These are phyloP conservation scores for Atherinomorus stipes DNA, from an alignment of 2,113 vertebrate species.

Conservation along the genomic window DNA sequence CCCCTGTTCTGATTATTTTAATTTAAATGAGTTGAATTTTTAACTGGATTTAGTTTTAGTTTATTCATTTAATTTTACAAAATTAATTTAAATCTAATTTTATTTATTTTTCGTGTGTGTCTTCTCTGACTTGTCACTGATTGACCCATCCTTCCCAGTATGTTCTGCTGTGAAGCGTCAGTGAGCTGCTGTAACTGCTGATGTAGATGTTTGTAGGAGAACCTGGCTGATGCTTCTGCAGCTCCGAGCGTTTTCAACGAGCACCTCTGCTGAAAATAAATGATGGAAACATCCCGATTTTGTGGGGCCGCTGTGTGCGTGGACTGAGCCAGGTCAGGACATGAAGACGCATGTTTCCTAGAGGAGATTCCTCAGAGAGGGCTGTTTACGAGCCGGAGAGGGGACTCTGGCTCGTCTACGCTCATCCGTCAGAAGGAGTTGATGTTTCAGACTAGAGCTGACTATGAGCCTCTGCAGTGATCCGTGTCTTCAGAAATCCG, in stretches of 20 bases:
- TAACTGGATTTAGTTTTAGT: no score
- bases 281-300: conserved; percentile 45
- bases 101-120: no score
- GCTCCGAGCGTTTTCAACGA: conserved; percentile 20
- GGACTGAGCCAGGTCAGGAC: conserved; percentile 25
- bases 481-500: conserved; percentile 4
- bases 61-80: no score
- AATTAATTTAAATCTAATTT: no score
- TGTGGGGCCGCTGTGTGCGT: neutral
- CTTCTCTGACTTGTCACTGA: no score
- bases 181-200: no score
- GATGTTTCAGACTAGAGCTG: conserved; percentile 20
- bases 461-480: conserved; percentile 2
- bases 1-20: no score
- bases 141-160: no score
- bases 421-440: conserved; percentile 20
- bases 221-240: neutral
- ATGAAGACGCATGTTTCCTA: conserved; percentile 27
- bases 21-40: no score
- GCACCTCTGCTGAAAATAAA: conserved; percentile 18
- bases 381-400: conserved; percentile 40
- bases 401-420: conserved; percentile 18
- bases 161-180: no score
- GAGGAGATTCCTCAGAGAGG: conserved; percentile 39
- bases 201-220: neutral